These are phyloP conservation scores for Otolemur garnettii DNA, from an alignment of 2,113 vertebrate genomes.

Conservation along the genomic window DNA sequence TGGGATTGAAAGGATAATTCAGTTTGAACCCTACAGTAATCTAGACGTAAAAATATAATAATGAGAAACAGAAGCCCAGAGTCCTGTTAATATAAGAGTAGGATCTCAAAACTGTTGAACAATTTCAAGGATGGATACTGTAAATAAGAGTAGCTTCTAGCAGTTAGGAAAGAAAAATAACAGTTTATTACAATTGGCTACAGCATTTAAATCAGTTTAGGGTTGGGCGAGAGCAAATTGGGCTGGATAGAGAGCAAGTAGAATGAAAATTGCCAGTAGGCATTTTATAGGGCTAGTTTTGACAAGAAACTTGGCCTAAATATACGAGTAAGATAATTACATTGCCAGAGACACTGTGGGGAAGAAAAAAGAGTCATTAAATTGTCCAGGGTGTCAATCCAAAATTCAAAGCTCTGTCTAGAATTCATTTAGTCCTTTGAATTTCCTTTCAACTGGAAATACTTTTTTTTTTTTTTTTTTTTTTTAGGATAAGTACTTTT, in stretches of 20 bases:
- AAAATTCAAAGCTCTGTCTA: conserved; percentile 29
- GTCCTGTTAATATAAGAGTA: background rate
- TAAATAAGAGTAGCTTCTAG: conserved; percentile 46
- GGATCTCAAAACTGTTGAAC: background rate
- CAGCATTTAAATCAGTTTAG: conserved; percentile 57
- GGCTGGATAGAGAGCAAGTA: conserved; percentile 50
- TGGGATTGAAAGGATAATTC: conserved; percentile 2
- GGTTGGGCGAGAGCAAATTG: conserved; percentile 35
- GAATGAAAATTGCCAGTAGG: conserved; percentile 23
- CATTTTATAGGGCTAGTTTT: conserved; percentile 50
- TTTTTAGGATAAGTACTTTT: conserved; percentile 23
- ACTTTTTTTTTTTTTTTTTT: conserved; percentile 4
- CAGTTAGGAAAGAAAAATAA: conserved; percentile 17
- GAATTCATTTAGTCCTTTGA: background rate
- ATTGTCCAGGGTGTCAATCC: conserved; percentile 38
- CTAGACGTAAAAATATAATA: background rate
- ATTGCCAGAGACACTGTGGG: conserved; percentile 1
- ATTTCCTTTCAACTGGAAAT: conserved; percentile 9
- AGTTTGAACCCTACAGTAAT: background rate
- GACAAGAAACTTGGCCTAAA: conserved; percentile 45
- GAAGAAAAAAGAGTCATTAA: background rate
- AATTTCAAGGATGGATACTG: background rate
- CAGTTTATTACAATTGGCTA: conserved; percentile 44
- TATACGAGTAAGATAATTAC: conserved; percentile 36
- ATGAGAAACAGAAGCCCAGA: conserved; percentile 14